Conservation (phyloP, 2,113 vertebrate genomes). For the Xenopus tropicalis region DNA sequence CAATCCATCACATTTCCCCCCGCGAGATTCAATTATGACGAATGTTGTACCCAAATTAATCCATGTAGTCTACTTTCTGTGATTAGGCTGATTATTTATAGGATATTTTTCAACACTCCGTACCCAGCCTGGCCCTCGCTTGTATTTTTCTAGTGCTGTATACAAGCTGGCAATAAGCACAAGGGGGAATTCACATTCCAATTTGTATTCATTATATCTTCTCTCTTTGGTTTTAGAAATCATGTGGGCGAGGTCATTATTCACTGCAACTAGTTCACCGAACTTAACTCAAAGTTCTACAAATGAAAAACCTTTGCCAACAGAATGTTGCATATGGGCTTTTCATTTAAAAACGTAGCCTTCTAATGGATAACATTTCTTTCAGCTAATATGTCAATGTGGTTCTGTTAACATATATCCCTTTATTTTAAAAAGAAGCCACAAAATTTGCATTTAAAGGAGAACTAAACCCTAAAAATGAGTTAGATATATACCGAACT, state of each 20-base stretch:
- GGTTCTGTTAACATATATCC: neutral
- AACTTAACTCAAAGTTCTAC: constrained; percentile 17
- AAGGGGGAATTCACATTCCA: constrained; percentile 33
- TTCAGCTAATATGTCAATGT: neutral
- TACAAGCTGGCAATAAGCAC: constrained; percentile 25
- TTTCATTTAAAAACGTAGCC: neutral
- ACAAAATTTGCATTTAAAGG: too few relatives aligned
- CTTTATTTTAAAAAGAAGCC: too few relatives aligned
- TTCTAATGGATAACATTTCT: neutral
- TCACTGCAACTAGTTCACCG: constrained; percentile 1
- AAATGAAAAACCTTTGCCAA: too few relatives aligned
- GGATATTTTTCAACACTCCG: constrained; percentile 32
- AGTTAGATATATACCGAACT: too few relatives aligned
- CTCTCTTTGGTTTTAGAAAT: constrained; percentile 8
- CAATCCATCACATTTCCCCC: constrained; percentile 31
- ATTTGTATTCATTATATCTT: constrained; percentile 44
- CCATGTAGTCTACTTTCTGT: constrained; percentile 37
- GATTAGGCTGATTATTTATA: constrained; percentile 41
- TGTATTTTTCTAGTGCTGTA: constrained; percentile 10
- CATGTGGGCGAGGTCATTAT: constrained; percentile 20
- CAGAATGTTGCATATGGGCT: neutral
- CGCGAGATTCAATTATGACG: constrained; percentile 37
- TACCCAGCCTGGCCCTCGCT: constrained; percentile 8
- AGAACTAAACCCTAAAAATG: too few relatives aligned
- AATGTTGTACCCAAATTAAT: constrained; percentile 41